These are phyloP conservation scores for Antheraea mylitta DNA, from an alignment of 1,140 invertebrate genomes.

Conservation along the genomic window DNA sequence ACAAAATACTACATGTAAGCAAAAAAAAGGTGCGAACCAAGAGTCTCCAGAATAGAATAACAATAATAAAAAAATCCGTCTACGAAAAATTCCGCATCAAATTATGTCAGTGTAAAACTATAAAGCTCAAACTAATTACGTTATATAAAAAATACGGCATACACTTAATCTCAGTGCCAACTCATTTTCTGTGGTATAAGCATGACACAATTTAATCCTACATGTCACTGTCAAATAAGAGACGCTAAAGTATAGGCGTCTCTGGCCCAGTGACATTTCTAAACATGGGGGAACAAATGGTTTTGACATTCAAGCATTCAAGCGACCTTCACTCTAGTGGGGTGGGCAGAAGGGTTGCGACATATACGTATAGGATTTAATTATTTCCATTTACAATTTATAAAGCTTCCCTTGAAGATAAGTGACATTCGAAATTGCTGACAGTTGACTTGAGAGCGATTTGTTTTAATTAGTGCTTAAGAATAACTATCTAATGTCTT, in stretches of 20 bases:
- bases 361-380: neutral
- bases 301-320: slow-evolving; percentile 71
- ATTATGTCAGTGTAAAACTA: too few relatives aligned
- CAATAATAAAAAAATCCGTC: too few relatives aligned
- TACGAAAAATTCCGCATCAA: too few relatives aligned
- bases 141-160: slow-evolving; percentile 32
- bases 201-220: slow-evolving; percentile 68
- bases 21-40: too few relatives aligned
- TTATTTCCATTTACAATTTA: slow-evolving; percentile 35
- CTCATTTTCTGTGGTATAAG: slow-evolving; percentile 50
- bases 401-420: slow-evolving; percentile 24
- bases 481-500: neutral
- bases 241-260: slow-evolving; percentile 69
- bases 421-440: slow-evolving; percentile 30
- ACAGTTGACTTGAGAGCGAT: slow-evolving; percentile 1
- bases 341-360: slow-evolving; percentile 48
- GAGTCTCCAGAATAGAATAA: too few relatives aligned
- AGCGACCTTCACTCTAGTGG: slow-evolving; percentile 61
- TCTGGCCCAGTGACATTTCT: slow-evolving; percentile 72
- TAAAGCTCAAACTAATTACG: too few relatives aligned
- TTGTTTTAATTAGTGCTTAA: neutral
- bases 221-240: slow-evolving; percentile 69
- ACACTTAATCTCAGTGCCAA: slow-evolving; percentile 45
- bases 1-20: too few relatives aligned
- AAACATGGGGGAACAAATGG: slow-evolving; percentile 71